Conservation (phyloP, 2,113 vertebrate species). For the Melanotaenia duboulayi region DNA sequence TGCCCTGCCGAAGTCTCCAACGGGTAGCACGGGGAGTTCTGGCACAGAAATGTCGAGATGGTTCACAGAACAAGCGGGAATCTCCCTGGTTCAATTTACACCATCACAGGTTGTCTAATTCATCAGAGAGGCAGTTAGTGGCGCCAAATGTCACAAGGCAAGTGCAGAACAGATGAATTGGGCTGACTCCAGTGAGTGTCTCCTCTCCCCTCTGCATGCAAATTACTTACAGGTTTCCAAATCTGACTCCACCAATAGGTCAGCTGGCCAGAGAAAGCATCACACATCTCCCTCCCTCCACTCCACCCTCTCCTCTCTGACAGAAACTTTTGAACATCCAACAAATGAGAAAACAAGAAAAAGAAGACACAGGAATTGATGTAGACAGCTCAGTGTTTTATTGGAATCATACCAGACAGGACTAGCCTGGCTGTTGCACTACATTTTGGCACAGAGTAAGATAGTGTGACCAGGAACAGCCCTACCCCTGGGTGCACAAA, state of each 20-base stretch:
- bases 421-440: constrained; percentile 98
- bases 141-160: constrained; percentile 42
- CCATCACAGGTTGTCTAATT: constrained; percentile 44
- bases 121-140: constrained; percentile 44
- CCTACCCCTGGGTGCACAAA: constrained; percentile 90
- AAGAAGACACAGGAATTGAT: constrained; percentile 36
- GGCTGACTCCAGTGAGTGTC: constrained; percentile 31
- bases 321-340: constrained; percentile 33
- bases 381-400: constrained; percentile 93
- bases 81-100: constrained; percentile 33
- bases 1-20: constrained; percentile 26
- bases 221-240: constrained; percentile 48
- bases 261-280: constrained; percentile 46
- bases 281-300: constrained; percentile 17
- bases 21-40: constrained; percentile 17
- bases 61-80: constrained; percentile 31
- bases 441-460: constrained; percentile 98
- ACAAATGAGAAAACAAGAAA: constrained; percentile 13
- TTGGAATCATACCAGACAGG: constrained; percentile 90
- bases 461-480: constrained; percentile 91
- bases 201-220: constrained; percentile 35
- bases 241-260: constrained; percentile 44
- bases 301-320: constrained; percentile 13
- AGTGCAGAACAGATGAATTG: constrained; percentile 43
- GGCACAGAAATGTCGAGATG: constrained; percentile 4